Conservation (phyloP, 2,888 invertebrate species). For the Eledona agricola region DNA sequence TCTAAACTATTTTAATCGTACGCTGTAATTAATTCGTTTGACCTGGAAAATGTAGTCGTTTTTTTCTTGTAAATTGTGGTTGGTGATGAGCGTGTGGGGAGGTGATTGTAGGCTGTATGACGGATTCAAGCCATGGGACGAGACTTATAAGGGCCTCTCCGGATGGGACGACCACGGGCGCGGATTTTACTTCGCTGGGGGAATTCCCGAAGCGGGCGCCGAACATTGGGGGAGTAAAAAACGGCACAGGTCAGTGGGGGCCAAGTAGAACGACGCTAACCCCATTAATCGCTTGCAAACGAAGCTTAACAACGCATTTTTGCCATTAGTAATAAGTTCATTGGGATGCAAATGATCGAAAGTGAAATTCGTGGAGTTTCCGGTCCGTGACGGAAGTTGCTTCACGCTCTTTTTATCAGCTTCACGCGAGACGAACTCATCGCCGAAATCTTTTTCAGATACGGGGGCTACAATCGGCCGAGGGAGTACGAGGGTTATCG, state of each 20-base stretch:
- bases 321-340: too few species aligned
- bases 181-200: conserved; percentile 70
- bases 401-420: too few species aligned
- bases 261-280: too few species aligned
- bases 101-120: conserved; percentile 23
- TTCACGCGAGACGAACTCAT: too few species aligned
- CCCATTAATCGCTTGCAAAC: too few species aligned
- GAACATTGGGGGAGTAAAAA: conserved; percentile 48
- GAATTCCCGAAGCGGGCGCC: conserved; percentile 62
- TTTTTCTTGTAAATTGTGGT: too few species aligned
- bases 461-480: conserved; percentile 45
- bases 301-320: too few species aligned
- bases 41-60: neutral
- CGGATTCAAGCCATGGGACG: conserved; percentile 67
- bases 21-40: neutral
- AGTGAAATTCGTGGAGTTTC: too few species aligned
- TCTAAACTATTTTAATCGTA: neutral
- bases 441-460: conserved; percentile 34
- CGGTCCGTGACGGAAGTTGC: too few species aligned
- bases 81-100: too few species aligned
- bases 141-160: conserved; percentile 69
- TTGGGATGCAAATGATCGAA: too few species aligned
- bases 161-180: conserved; percentile 70
- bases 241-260: conserved; percentile 30
- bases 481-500: conserved; percentile 54